phyloP scores from a whole-genome alignment of 2,113 vertebrate genomes.

The Ellobius talpinus region DNA sequence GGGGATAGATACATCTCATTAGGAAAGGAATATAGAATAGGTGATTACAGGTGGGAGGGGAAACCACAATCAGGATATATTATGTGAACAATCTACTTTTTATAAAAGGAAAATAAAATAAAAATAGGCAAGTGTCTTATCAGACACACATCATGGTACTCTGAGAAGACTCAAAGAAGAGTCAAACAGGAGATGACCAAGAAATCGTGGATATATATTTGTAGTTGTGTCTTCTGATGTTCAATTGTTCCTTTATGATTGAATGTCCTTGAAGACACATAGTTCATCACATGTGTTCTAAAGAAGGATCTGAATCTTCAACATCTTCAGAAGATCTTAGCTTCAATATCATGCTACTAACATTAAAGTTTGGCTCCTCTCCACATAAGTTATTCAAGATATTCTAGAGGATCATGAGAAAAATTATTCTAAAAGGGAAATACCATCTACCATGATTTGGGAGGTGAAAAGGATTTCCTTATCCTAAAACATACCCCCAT shows the following conservation, averaged over 20 bases:
- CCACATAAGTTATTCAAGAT: neutral
- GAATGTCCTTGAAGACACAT: neutral
- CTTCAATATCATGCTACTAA: neutral
- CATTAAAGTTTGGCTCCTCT: neutral
- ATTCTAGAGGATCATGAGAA: neutral
- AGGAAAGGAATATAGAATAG: no score
- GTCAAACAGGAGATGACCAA: neutral
- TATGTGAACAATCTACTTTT: neutral
- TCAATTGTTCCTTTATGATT: neutral
- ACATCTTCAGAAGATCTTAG: neutral
- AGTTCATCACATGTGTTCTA: neutral
- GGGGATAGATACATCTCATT: no score
- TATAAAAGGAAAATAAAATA: neutral
- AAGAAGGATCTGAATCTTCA: neutral
- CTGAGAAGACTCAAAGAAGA: neutral
- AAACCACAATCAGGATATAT: neutral
- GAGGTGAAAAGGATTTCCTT: neutral
- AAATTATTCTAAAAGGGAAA: neutral
- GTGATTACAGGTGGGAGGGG: no score
- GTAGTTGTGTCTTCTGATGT: neutral
- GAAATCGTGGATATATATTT: neutral
- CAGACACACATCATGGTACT: neutral
- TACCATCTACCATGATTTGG: neutral
- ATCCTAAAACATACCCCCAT: neutral
- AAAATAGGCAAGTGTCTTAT: neutral